A percentile compares a stretch with the other conserved stretches of the same genome.
These are phyloP conservation scores for Elephas maximus DNA, from an alignment of 2,113 vertebrate species.

Conservation along the genomic window DNA sequence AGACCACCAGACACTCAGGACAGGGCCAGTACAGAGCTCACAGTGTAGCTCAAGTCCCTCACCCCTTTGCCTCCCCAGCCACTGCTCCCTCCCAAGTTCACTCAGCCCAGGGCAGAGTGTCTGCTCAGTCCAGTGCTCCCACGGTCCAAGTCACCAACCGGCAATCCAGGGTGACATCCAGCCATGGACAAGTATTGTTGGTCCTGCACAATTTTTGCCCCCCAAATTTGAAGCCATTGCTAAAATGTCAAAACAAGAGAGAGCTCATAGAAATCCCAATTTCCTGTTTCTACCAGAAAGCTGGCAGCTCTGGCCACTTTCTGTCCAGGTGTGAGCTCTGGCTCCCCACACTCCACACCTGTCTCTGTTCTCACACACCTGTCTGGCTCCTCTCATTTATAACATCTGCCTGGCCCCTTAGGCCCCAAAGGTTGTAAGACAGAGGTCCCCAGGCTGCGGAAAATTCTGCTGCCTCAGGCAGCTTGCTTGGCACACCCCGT, in stretches of 20 bases:
- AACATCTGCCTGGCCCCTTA: neutral
- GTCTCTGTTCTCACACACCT: rapidly evolving
- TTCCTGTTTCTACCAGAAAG: neutral
- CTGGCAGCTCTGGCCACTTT: neutral
- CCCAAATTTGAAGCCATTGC: neutral
- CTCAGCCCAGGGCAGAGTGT: rapidly evolving
- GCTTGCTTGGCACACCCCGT: too few species aligned
- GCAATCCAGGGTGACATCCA: neutral
- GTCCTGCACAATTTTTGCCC: neutral
- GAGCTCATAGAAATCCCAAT: neutral
- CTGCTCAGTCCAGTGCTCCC: neutral
- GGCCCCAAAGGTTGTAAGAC: neutral
- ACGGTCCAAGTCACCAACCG: neutral
- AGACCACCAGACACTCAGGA: neutral
- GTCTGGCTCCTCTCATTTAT: too few species aligned
- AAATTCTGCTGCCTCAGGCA: too few species aligned
- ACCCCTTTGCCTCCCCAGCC: neutral
- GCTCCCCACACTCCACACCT: neutral
- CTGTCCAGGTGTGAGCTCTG: neutral
- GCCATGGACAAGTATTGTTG: neutral
- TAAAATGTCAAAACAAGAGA: neutral
- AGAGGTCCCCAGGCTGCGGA: too few species aligned
- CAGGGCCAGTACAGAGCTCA: rapidly evolving
- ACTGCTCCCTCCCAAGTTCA: neutral
- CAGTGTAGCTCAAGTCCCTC: neutral